A percentile compares a stretch with the other conserved stretches of the same genome.
These are phyloP conservation scores for Himalopsyche kuldschensis DNA, from an alignment of 2,888 invertebrate species.

Conservation along the genomic window DNA sequence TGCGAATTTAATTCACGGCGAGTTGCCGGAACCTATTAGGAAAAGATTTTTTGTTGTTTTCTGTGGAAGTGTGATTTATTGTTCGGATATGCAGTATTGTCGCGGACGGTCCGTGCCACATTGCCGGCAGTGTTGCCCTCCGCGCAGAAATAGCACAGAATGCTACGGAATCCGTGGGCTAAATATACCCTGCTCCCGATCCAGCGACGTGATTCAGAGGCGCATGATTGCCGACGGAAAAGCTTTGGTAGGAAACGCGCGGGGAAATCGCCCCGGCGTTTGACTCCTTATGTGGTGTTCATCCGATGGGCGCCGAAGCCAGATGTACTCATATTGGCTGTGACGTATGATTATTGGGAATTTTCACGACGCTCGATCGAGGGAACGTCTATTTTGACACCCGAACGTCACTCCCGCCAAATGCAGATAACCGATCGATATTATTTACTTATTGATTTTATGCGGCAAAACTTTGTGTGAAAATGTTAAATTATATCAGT, in stretches of 20 bases:
- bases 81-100: not conserved
- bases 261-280: constrained; percentile 15
- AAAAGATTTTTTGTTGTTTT: not conserved
- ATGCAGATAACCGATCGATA: not conserved
- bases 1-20: too few species aligned
- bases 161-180: constrained; percentile 32
- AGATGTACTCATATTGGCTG: not conserved
- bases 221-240: constrained; percentile 15
- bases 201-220: constrained; percentile 29
- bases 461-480: too few species aligned
- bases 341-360: not conserved
- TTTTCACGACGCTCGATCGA: not conserved
- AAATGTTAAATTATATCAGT: too few species aligned
- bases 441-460: not conserved
- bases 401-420: not conserved
- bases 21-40: too few species aligned
- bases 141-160: constrained; percentile 35
- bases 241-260: constrained; percentile 1
- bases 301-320: not conserved
- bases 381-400: not conserved
- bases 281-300: constrained; percentile 38
- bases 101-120: not conserved
- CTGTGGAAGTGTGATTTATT: not conserved
- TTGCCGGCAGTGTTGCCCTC: constrained; percentile 19
- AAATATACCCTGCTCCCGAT: constrained; percentile 37